Base-by-base conservation (phyloP, 2,888 invertebrate species). In the Agapetus fuscipes region DNA sequence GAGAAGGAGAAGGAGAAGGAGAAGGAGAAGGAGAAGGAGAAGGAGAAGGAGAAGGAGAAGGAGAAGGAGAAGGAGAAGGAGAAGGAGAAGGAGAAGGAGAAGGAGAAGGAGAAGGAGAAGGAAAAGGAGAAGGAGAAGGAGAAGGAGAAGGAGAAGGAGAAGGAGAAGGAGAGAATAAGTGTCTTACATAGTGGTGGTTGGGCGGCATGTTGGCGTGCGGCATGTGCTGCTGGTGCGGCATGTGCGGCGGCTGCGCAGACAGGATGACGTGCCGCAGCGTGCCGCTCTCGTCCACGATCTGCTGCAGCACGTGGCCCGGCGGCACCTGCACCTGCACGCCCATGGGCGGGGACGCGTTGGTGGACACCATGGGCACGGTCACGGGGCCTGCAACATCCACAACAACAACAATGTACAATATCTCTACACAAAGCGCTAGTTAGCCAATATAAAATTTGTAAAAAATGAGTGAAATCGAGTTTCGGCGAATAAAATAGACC, bases 241-340 rank as follows among this genome's bases (percentile, higher is more conserved):
- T 53, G 46, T 60, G 60, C 26, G 62, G 61, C 52, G 72, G 75
- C 55, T 77, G 76, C 32, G 81, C 77, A 15, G 84, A 83, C 54
- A 93, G 74, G 57, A 94, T 83, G 58, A 90, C 87, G 65, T 93
- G 91, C 50, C 90, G 78, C 58, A 94, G 74, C 53, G 83, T 83
- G 48, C 86, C 86, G 61, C 76, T 81, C 64, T 93, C 93, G 66
- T 93, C 93, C 53, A 93, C 80, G 56, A 93, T 89, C 60, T 88
- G 93, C 62, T 85, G 85, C 59, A 93, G 87, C 60, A 87, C 80
- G 71, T 91, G 86, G 50, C 87, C 91, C 39, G 86, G 86, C 46
- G 91, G 90, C 53, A 93, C 88, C 67, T 90, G 86, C 58, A 93
- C 86, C 39, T 89, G 90, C 77, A 93, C 83, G 46, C 65, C 66